Percentiles rank a stretch among this genome's conserved stretches.
Conservation (phyloP, 2,797 vertebrate genomes). For the Mormyrops boulengeri region DNA sequence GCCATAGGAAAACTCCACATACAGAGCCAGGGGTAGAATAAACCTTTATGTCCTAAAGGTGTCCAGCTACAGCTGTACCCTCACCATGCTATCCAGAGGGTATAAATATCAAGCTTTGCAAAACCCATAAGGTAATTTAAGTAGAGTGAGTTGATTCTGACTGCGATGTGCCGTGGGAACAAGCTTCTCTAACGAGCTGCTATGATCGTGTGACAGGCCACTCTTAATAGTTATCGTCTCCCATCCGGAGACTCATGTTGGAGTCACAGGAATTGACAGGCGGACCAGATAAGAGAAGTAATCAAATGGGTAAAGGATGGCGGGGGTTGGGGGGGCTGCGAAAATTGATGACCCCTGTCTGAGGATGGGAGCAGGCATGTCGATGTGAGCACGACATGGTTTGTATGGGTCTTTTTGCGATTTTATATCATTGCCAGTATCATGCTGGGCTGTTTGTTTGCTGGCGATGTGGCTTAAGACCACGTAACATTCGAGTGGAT, state of each 20-base stretch:
- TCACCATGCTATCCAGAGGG: neutral
- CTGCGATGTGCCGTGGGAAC: neutral
- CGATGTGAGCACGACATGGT: neutral
- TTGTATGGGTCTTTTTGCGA: neutral
- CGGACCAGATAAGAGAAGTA: slow-evolving; percentile 1
- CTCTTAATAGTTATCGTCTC: neutral
- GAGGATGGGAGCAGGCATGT: neutral
- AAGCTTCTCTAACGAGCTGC: neutral
- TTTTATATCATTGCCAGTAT: neutral
- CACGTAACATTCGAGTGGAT: neutral
- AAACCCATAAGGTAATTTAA: neutral
- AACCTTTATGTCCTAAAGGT: neutral
- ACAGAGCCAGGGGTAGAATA: neutral
- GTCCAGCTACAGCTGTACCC: neutral
- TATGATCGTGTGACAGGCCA: neutral
- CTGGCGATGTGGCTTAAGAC: neutral
- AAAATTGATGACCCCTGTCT: neutral
- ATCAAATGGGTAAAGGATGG: neutral
- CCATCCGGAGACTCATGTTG: neutral
- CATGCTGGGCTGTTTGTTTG: neutral
- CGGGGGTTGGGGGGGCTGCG: neutral
- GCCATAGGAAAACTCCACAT: neutral
- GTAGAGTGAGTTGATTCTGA: neutral
- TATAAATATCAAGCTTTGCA: neutral
- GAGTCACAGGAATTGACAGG: slow-evolving; percentile 5